A percentile compares a stretch with the other conserved stretches of the same genome.
Evolutionary conservation across 1,140 invertebrate genomes (phyloP).

Genomic region (Drosophila lowei): DNA sequence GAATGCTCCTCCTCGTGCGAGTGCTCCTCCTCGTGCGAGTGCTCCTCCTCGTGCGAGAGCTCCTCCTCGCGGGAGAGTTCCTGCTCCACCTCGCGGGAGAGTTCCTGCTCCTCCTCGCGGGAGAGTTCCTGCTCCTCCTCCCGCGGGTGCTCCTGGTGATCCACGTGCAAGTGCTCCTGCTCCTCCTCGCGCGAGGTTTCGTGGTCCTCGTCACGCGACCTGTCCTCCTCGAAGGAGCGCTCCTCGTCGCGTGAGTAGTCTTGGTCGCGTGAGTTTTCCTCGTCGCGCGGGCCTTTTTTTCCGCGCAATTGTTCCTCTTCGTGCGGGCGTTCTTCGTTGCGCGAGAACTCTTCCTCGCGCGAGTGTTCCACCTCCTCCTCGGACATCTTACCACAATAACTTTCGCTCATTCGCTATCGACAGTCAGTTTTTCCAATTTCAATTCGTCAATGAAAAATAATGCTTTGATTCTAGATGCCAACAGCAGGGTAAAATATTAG

Average conservation of each 20-base stretch:
- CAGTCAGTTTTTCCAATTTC: no score
- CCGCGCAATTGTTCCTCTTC: background rate
- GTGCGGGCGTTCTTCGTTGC: background rate
- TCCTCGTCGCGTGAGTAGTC: conserved; percentile 21
- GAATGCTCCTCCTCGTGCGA: background rate
- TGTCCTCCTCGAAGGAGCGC: conserved; percentile 16
- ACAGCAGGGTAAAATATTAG: no score
- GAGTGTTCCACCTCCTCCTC: conserved; percentile 9
- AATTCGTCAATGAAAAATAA: no score
- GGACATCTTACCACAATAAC: no score
- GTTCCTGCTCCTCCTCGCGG: background rate
- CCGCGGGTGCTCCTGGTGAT: background rate
- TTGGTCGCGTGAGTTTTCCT: conserved; percentile 4
- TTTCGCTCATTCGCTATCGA: no score
- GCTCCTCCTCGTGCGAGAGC: background rate
- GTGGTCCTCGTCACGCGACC: conserved; percentile 1
- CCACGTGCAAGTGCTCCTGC: background rate
- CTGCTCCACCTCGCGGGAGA: background rate
- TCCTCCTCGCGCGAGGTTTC: background rate
- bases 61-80: conserved; percentile 15
- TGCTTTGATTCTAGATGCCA: no score
- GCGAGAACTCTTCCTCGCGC: conserved; percentile 8
- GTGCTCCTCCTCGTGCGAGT: background rate
- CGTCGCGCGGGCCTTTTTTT: background rate
- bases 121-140: background rate